Conservation (phyloP, 37 sponge, comb jelly and placozoan species). For the Theonella swinhoei region DNA sequence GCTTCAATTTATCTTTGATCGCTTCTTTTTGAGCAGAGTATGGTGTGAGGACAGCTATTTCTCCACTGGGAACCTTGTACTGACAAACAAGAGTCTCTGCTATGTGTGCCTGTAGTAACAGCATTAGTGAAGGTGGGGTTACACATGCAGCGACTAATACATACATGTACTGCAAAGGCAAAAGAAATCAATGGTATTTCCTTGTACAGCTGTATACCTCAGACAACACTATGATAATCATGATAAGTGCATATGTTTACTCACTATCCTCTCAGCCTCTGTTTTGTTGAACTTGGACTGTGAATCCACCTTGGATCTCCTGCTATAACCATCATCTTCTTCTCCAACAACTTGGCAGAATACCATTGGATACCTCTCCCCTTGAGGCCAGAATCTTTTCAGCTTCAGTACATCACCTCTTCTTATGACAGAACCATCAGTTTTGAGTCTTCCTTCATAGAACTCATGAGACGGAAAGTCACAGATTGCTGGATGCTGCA, state of each 20-base stretch:
- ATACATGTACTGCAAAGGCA: no score
- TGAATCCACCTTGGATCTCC: neutral
- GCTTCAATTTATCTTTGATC: slow-evolving; percentile 27
- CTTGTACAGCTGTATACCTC: neutral
- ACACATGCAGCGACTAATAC: no score
- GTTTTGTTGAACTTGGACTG: slow-evolving; percentile 55
- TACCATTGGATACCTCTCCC: slow-evolving; percentile 15
- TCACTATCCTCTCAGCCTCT: slow-evolving; percentile 59
- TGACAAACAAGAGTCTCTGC: neutral
- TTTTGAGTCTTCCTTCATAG: slow-evolving; percentile 39
- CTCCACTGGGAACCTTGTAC: neutral
- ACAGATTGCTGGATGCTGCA: slow-evolving; percentile 49
- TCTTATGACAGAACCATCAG: slow-evolving; percentile 15
- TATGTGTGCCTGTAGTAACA: slow-evolving; percentile 19
- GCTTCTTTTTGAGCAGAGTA: slow-evolving; percentile 61
- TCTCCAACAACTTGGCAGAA: slow-evolving; percentile 34
- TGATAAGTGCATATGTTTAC: neutral
- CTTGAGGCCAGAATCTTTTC: slow-evolving; percentile 22
- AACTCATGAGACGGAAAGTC: slow-evolving; percentile 47
- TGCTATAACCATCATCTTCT: slow-evolving; percentile 15
- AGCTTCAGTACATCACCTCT: neutral
- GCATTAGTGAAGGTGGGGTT: neutral
- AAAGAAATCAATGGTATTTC: no score
- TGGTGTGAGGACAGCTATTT: slow-evolving; percentile 61
- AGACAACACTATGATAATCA: neutral